phyloP scores from a whole-genome alignment of 2,888 invertebrate genomes.

The Lissonota sp. region DNA sequence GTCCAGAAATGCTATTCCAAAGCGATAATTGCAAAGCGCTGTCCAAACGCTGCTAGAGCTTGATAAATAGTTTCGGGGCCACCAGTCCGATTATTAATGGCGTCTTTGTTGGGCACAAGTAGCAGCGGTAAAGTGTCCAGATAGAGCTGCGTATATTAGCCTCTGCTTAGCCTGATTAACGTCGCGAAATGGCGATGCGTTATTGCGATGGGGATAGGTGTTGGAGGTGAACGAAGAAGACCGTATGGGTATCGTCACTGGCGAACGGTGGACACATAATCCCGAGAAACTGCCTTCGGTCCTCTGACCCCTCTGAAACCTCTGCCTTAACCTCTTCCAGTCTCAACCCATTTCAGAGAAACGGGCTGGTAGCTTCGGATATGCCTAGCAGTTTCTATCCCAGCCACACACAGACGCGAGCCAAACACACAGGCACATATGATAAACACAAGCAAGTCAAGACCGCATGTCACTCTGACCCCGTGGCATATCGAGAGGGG shows the following conservation, averaged over 20 bases:
- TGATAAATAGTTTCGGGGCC: slow-evolving; percentile 76
- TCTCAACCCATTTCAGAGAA: slow-evolving; percentile 34
- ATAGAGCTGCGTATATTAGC: slow-evolving; percentile 70
- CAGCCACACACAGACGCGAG: background rate
- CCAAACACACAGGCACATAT: background rate
- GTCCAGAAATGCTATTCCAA: slow-evolving; percentile 49
- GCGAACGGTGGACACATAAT: slow-evolving; percentile 15
- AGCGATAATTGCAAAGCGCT: slow-evolving; percentile 73
- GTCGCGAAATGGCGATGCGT: slow-evolving; percentile 74
- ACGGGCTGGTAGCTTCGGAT: slow-evolving; percentile 2
- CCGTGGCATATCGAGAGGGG: slow-evolving; percentile 32
- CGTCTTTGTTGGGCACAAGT: slow-evolving; percentile 18
- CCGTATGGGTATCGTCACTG: background rate
- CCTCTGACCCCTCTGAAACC: slow-evolving; percentile 14
- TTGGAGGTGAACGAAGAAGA: slow-evolving; percentile 56
- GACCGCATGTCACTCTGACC: slow-evolving; percentile 45
- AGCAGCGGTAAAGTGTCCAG: slow-evolving; percentile 53
- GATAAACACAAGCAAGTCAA: background rate
- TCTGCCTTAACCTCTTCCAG: slow-evolving; percentile 35
- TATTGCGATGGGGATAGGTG: slow-evolving; percentile 72
- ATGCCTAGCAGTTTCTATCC: slow-evolving; percentile 27
- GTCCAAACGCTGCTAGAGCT: slow-evolving; percentile 51
- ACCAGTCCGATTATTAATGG: slow-evolving; percentile 62
- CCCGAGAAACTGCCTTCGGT: slow-evolving; percentile 13
- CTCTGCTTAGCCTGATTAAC: slow-evolving; percentile 77